Percentiles rank a stretch among this genome's conserved stretches.
phyloP scores from a whole-genome alignment of 2,888 invertebrate species.

The Epinotia nisella region DNA sequence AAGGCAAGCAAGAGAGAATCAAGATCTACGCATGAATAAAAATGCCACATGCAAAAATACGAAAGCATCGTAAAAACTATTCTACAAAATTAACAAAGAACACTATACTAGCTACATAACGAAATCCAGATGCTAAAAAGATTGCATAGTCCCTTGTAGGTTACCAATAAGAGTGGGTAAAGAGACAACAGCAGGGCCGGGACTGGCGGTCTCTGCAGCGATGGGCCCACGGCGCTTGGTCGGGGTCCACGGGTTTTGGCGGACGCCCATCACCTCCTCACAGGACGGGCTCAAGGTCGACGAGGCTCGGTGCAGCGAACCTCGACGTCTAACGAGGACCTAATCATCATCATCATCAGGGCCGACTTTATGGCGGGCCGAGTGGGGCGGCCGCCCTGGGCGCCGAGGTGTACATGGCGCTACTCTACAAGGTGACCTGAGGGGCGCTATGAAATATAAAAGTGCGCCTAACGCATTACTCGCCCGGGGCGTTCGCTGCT shows the following conservation, averaged over 20 bases:
- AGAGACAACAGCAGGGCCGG: slow-evolving; percentile 94
- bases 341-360: slow-evolving; percentile 15
- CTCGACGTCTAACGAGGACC: slow-evolving; percentile 36
- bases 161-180: slow-evolving; percentile 93
- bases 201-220: slow-evolving; percentile 93
- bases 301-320: slow-evolving; percentile 51
- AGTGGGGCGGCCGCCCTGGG: too few relatives aligned
- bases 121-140: background rate
- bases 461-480: too few relatives aligned
- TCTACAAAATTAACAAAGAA: background rate
- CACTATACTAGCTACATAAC: background rate
- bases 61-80: background rate
- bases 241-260: slow-evolving; percentile 95
- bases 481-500: too few relatives aligned
- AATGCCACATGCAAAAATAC: background rate
- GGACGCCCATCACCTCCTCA: slow-evolving; percentile 86
- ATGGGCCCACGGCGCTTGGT: slow-evolving; percentile 95
- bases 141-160: slow-evolving; percentile 11
- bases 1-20: background rate
- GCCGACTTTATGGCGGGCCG: too few relatives aligned
- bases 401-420: too few relatives aligned
- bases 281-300: slow-evolving; percentile 54
- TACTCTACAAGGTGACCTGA: too few relatives aligned
- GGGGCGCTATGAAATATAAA: too few relatives aligned
- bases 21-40: background rate